Evolutionary conservation across 2,113 vertebrate species (phyloP).

Genomic region (Colius striatus): DNA sequence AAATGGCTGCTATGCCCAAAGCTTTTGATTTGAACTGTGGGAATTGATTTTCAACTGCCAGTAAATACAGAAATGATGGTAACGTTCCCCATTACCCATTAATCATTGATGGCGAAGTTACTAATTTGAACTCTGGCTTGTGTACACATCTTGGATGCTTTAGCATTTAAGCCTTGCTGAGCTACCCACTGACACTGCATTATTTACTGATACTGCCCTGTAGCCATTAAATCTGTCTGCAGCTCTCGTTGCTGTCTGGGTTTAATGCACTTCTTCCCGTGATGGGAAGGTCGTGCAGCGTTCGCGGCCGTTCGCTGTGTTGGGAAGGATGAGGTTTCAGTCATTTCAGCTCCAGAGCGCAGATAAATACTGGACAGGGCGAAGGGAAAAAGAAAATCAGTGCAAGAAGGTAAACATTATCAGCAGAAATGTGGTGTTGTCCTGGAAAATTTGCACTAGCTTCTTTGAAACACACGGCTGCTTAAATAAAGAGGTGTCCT

Average conservation of each 20-base stretch:
- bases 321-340: background rate
- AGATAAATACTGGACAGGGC: background rate
- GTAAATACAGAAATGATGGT: slow-evolving; percentile 48
- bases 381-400: background rate
- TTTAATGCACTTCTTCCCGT: slow-evolving; percentile 1
- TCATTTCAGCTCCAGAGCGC: background rate
- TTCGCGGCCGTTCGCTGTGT: background rate
- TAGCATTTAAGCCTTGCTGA: background rate
- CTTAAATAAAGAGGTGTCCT: background rate
- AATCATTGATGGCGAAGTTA: slow-evolving; percentile 58
- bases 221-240: slow-evolving; percentile 27
- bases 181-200: slow-evolving; percentile 43
- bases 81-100: slow-evolving; percentile 35
- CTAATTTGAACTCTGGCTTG: slow-evolving; percentile 50
- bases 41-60: slow-evolving; percentile 63
- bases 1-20: slow-evolving; percentile 14
- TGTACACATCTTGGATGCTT: slow-evolving; percentile 20
- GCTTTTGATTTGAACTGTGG: slow-evolving; percentile 48
- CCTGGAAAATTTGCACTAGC: background rate
- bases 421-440: background rate
- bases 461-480: background rate
- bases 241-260: slow-evolving; percentile 2
- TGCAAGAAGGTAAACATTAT: background rate
- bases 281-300: background rate
- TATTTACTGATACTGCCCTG: slow-evolving; percentile 40